A percentile compares a stretch with the other conserved stretches of the same genome.
phyloP scores from a whole-genome alignment of 2,113 vertebrate genomes.

The Xyliphius kryptos region DNA sequence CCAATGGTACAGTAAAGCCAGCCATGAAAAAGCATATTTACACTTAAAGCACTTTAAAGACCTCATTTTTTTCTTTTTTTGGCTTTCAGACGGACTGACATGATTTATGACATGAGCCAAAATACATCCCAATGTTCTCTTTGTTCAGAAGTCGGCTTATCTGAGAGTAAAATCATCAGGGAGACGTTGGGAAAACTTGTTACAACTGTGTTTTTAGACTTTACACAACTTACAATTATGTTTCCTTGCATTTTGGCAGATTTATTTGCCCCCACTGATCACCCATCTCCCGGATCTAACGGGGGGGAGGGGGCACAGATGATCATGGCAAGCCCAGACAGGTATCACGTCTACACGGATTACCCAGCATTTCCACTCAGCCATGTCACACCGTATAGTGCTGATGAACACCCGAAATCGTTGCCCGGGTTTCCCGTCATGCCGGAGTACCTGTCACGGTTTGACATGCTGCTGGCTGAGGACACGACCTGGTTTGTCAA shows the following conservation, averaged over 20 bases:
- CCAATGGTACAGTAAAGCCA: too few relatives aligned
- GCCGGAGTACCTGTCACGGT: conserved; percentile 71
- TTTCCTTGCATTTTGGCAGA: too few relatives aligned
- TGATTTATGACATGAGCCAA: neutral
- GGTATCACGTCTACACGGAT: neutral
- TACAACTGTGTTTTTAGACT: neutral
- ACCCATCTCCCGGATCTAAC: neutral
- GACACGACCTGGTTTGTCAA: conserved; percentile 61
- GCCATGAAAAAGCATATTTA: too few relatives aligned
- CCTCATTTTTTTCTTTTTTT: neutral
- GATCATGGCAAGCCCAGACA: conserved; percentile 13
- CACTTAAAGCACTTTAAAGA: too few relatives aligned
- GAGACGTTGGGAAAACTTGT: too few relatives aligned
- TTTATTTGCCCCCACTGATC: neutral
- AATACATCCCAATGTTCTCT: neutral
- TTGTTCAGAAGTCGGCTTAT: neutral
- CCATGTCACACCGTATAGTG: conserved; percentile 49
- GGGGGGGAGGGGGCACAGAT: neutral
- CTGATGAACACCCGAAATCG: conserved; percentile 59
- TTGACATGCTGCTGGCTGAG: conserved; percentile 64
- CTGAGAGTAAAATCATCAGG: neutral
- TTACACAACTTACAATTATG: neutral
- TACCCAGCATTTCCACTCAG: neutral
- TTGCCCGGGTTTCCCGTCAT: conserved; percentile 41
- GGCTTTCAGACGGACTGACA: neutral